Conservation (phyloP, 1,140 invertebrate species). For the Drosophila elegans region DNA sequence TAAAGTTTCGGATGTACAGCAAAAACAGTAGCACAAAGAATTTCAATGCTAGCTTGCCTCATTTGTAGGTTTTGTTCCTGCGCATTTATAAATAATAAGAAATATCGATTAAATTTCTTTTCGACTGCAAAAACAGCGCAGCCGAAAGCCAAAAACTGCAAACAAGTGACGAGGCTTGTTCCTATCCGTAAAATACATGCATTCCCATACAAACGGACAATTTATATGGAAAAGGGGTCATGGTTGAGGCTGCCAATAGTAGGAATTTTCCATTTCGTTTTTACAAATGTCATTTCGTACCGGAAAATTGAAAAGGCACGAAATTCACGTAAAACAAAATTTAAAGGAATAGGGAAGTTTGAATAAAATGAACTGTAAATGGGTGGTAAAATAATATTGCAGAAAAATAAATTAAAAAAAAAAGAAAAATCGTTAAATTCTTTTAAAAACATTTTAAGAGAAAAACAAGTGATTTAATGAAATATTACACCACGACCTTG, state of each 20-base stretch:
- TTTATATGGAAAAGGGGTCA: constrained; percentile 37
- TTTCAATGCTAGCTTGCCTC: constrained; percentile 11
- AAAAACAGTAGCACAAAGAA: constrained; percentile 39
- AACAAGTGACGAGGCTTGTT: constrained; percentile 13
- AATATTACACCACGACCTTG: too few species aligned
- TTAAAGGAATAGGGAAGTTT: neutral
- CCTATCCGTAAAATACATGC: constrained; percentile 6
- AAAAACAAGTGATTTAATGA: too few species aligned
- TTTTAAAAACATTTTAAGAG: too few species aligned
- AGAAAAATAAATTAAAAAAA: too few species aligned
- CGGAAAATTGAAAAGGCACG: neutral
- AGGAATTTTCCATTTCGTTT: constrained; percentile 11
- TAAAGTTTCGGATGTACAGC: constrained; percentile 1
- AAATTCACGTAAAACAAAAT: neutral
- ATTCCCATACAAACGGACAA: constrained; percentile 4
- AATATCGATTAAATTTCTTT: constrained; percentile 77
- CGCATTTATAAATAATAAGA: constrained; percentile 79
- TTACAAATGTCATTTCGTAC: constrained; percentile 19
- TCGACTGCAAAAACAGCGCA: constrained; percentile 24
- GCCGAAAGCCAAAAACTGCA: constrained; percentile 37
- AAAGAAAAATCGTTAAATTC: too few species aligned
- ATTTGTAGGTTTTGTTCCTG: constrained; percentile 37
- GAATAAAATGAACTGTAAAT: neutral
- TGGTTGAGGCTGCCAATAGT: constrained; percentile 56
- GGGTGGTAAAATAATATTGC: neutral